A percentile compares a stretch with the other conserved stretches of the same genome.
phyloP scores from a whole-genome alignment of 2,113 vertebrate species.

The Sclerurus mexicanus region DNA sequence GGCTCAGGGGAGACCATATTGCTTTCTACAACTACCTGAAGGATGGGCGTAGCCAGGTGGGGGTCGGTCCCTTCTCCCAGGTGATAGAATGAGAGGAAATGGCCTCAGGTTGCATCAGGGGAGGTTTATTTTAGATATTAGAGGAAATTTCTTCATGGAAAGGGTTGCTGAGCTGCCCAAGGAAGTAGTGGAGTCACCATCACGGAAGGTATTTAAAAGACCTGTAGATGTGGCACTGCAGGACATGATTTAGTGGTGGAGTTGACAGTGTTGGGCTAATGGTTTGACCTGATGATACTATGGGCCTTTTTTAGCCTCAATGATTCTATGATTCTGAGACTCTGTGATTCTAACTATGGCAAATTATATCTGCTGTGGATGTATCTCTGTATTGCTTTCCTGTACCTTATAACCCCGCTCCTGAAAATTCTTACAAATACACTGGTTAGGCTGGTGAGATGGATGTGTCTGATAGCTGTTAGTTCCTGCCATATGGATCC shows the following conservation, averaged over 20 bases:
- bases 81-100: background rate
- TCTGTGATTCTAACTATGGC: background rate
- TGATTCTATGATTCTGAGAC: background rate
- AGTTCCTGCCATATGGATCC: background rate
- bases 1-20: background rate
- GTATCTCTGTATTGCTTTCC: background rate
- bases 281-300: fast-evolving
- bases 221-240: background rate
- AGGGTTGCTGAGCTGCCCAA: background rate
- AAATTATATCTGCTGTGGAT: background rate
- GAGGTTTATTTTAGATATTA: background rate
- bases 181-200: background rate
- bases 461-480: background rate
- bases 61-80: background rate
- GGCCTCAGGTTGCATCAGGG: background rate
- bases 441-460: background rate
- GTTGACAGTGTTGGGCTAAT: background rate
- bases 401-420: background rate
- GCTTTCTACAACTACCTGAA: background rate
- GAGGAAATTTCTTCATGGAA: background rate
- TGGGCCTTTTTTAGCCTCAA: background rate
- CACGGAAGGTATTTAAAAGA: background rate
- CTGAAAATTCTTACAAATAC: background rate
- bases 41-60: background rate
- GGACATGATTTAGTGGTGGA: background rate